Evolutionary conservation across 2,797 vertebrate genomes (phyloP).

Genomic region (Microctenopoma stevenorrisi): DNA sequence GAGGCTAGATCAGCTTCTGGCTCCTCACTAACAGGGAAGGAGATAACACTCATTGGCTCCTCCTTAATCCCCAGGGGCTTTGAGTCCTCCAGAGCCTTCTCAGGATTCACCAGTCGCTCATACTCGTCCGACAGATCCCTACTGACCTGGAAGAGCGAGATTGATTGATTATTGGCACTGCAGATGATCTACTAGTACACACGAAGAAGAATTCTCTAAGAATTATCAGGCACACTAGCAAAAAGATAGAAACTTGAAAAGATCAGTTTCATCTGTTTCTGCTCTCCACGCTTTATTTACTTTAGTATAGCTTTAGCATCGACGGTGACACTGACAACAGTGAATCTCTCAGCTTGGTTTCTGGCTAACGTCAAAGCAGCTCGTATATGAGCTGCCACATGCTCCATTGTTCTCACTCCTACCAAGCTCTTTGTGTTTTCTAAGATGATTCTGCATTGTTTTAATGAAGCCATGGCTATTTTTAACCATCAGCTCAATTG

Average conservation of each 20-base stretch:
- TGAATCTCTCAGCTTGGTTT: constrained; percentile 14
- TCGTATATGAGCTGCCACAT: constrained; percentile 7
- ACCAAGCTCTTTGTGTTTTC: constrained; percentile 2
- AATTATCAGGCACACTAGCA: not conserved
- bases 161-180: no score
- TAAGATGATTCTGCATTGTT: constrained; percentile 5
- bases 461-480: not conserved
- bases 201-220: no score
- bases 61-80: constrained; percentile 95
- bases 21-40: constrained; percentile 94
- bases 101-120: constrained; percentile 95
- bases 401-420: not conserved
- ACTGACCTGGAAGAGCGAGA: constrained; percentile 86
- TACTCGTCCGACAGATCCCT: constrained; percentile 97
- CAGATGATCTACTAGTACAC: not conserved
- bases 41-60: constrained; percentile 93
- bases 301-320: constrained; percentile 1
- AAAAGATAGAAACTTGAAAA: not conserved
- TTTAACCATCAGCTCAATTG: not conserved
- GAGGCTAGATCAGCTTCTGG: constrained; percentile 91
- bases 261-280: not conserved
- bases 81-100: constrained; percentile 93
- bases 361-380: constrained; percentile 14
- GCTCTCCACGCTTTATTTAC: not conserved
- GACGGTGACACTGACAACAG: constrained; percentile 3